Evolutionary conservation across 1,140 invertebrate species (phyloP).

Genomic region (Bacillus rossius): DNA sequence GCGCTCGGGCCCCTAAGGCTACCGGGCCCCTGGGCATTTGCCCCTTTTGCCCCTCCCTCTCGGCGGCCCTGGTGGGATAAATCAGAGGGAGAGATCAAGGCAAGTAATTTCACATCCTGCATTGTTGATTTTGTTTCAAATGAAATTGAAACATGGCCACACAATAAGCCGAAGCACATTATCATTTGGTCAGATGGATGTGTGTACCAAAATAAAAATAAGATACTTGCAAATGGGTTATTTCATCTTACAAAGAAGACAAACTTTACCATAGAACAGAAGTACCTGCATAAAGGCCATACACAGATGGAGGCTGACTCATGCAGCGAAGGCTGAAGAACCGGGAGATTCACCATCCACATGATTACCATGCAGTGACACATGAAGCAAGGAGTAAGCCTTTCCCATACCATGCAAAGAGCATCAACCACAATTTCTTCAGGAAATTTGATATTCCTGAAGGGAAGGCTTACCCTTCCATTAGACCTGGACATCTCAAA

Average conservation of each 20-base stretch:
- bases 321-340: slow-evolving; percentile 3
- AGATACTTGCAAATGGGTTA: slow-evolving; percentile 27
- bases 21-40: too few species aligned
- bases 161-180: slow-evolving; percentile 10
- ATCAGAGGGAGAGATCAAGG: slow-evolving; percentile 19
- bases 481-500: not conserved
- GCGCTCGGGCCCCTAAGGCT: too few species aligned
- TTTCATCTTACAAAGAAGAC: slow-evolving; percentile 16
- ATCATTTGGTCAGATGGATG: slow-evolving; percentile 31
- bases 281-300: slow-evolving; percentile 34
- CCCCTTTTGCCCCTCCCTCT: too few species aligned
- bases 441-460: slow-evolving; percentile 3
- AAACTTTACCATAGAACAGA: slow-evolving; percentile 29
- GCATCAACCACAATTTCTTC: slow-evolving; percentile 10
- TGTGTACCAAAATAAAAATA: slow-evolving; percentile 32
- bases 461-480: not conserved
- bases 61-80: slow-evolving; percentile 28
- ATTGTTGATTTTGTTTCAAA: slow-evolving; percentile 13
- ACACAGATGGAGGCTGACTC: slow-evolving; percentile 36
- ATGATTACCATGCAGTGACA: slow-evolving; percentile 13
- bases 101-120: slow-evolving; percentile 23
- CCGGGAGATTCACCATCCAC: slow-evolving; percentile 8
- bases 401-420: slow-evolving; percentile 10
- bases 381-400: not conserved
- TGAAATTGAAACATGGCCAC: not conserved